A percentile compares a stretch with the other conserved stretches of the same genome.
phyloP scores from a whole-genome alignment of 2,113 vertebrate genomes.

The Apaloderma vittatum region DNA sequence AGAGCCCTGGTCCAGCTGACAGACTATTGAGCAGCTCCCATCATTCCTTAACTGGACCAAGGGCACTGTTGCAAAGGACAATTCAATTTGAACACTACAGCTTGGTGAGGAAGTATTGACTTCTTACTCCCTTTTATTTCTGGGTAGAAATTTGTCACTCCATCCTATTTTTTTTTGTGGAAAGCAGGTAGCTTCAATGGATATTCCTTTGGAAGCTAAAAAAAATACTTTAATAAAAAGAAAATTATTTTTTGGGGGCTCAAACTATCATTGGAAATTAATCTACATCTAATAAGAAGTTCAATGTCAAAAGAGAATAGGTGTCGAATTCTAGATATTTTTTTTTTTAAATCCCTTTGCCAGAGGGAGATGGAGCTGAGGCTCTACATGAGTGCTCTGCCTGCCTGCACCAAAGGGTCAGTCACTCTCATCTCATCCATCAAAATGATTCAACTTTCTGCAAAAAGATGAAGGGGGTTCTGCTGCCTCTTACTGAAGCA shows the following conservation, averaged over 20 bases:
- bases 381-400: not conserved
- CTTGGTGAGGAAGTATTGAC: not conserved
- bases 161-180: not conserved
- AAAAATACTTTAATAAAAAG: not conserved
- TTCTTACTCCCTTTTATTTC: not conserved
- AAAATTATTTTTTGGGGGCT: not conserved
- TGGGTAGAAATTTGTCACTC: not conserved
- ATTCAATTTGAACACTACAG: not conserved
- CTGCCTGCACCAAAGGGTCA: not conserved
- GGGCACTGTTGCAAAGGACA: not conserved
- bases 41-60: constrained; percentile 25
- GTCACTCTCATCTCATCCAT: not conserved
- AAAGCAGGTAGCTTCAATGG: not conserved
- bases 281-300: not conserved
- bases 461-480: not conserved
- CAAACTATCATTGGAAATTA: not conserved
- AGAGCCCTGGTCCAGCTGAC: not conserved
- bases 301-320: not conserved
- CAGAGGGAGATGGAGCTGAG: not conserved
- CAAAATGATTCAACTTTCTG: not conserved
- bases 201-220: not conserved
- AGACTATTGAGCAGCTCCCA: not conserved
- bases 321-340: not conserved
- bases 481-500: not conserved
- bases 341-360: not conserved